phyloP scores from a whole-genome alignment of 2,113 vertebrate species.

The Epinephelus fuscoguttatus region DNA sequence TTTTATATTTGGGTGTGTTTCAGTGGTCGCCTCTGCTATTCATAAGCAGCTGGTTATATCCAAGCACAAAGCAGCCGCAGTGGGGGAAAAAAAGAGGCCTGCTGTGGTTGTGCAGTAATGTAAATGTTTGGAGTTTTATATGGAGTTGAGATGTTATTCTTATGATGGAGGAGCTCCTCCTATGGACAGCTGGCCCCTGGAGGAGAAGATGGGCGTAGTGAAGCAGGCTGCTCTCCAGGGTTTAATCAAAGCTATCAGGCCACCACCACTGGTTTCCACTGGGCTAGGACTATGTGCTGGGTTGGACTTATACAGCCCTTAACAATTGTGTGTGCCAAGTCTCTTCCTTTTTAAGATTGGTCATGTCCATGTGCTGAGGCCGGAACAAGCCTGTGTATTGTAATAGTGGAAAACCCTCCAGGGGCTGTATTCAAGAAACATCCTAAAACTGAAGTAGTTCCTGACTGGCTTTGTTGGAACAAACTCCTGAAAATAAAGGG shows the following conservation, averaged over 20 bases:
- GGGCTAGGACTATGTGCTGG: conserved; percentile 19
- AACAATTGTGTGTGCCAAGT: not conserved
- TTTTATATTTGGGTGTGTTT: conserved; percentile 80
- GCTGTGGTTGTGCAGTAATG: conserved; percentile 80
- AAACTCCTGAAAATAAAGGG: not conserved
- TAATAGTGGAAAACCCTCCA: conserved; percentile 10
- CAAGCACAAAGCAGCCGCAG: conserved; percentile 77
- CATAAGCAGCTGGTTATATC: conserved; percentile 79
- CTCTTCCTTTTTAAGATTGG: conserved; percentile 23
- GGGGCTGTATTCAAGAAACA: not conserved
- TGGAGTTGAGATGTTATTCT: conserved; percentile 81
- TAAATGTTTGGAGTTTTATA: conserved; percentile 86
- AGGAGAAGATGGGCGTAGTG: conserved; percentile 60
- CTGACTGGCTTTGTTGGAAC: not conserved
- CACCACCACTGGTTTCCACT: conserved; percentile 42
- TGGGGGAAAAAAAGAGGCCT: conserved; percentile 62
- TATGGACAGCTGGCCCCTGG: conserved; percentile 76
- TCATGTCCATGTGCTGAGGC: conserved; percentile 15
- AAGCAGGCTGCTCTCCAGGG: conserved; percentile 37
- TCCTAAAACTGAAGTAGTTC: not conserved
- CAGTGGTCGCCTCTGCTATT: conserved; percentile 77
- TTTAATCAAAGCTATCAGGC: conserved; percentile 69
- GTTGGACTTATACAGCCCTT: not conserved
- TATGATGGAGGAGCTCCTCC: conserved; percentile 77
- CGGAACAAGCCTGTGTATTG: conserved; percentile 7